Evolutionary conservation across 37 sponge, comb jelly and placozoan genomes (phyloP), one percentile per base, ranked within the genome.

Genomic region (Aplysina aerophoba): DNA sequence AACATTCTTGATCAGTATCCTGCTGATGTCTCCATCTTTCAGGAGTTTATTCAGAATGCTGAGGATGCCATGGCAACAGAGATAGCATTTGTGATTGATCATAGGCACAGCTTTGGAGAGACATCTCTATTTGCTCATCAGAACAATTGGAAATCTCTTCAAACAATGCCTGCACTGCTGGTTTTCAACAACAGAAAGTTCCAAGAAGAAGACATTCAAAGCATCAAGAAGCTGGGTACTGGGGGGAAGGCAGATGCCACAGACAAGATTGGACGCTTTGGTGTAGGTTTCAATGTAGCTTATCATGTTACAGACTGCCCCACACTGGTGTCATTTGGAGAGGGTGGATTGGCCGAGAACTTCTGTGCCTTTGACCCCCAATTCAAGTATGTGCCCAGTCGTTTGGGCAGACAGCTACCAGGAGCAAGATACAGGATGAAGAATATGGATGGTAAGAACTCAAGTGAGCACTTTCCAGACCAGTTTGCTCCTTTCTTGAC

Each of bases 261-360:
- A 69, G 89, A 87, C 19, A 64, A 55, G 35, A 95, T 92, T 75
- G 95, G 95, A 8, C 82, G 88, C 30, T 95, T 90, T 89, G 95
- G 95, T 41, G 87, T 95, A 53, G 95, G 95, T 6, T 95, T 95
- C 78, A 95, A 95, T 91, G 92, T 89, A 1, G 92, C 88, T 5
- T 95, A 95, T 56, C 92, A 95, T 81, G 63, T 95, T 31, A 95
- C 92, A 56, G 95, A 95, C 55, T 95, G 95, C 59, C 92, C 95
- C 20, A 88, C 39, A 0, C 92, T 92, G 58, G 74, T 95, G 15
- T 87, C 94, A 35, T 91, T 38, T 50, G 59, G 58, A 6, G 57
- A 68, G n/a, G 73, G 62, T 71, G 88, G 87, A 21, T 35, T 54
- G 20, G 85, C 90, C 0, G 83, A 87, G 50, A 82, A 90, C 55